phyloP scores from a whole-genome alignment of 2,113 vertebrate species.

The Caretta caretta region DNA sequence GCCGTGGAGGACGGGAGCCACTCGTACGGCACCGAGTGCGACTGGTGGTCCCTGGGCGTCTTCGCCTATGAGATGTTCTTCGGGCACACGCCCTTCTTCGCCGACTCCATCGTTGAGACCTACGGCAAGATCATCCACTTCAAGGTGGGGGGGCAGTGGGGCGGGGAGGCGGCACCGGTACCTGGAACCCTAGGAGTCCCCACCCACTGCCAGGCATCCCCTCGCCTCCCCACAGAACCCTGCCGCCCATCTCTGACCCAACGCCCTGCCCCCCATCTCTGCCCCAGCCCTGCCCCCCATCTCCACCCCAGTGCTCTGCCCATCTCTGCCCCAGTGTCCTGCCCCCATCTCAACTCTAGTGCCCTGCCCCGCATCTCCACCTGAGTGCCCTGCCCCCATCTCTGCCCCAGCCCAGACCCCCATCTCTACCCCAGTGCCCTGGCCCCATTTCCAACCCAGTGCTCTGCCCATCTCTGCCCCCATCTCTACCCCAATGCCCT shows the following conservation, averaged over 20 bases:
- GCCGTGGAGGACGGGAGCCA: constrained; percentile 79
- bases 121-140: constrained; percentile 91
- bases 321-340: not conserved
- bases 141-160: constrained; percentile 70
- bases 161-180: not conserved
- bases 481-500: not conserved
- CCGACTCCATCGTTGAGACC: constrained; percentile 86
- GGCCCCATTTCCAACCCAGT: too few relatives aligned
- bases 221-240: too few relatives aligned
- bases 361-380: too few relatives aligned
- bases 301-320: not conserved
- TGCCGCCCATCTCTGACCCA: too few relatives aligned
- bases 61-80: constrained; percentile 91
- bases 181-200: not conserved
- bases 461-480: too few relatives aligned
- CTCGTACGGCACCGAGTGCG: constrained; percentile 87
- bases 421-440: not conserved
- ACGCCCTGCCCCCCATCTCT: too few relatives aligned
- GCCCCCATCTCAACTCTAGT: too few relatives aligned
- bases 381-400: not conserved
- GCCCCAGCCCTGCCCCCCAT: not conserved
- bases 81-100: constrained; percentile 89
- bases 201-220: not conserved
- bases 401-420: too few relatives aligned
- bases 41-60: constrained; percentile 93